Base-by-base conservation (phyloP, 1,140 invertebrate genomes). In the Rhopalosiphum maidis region DNA sequence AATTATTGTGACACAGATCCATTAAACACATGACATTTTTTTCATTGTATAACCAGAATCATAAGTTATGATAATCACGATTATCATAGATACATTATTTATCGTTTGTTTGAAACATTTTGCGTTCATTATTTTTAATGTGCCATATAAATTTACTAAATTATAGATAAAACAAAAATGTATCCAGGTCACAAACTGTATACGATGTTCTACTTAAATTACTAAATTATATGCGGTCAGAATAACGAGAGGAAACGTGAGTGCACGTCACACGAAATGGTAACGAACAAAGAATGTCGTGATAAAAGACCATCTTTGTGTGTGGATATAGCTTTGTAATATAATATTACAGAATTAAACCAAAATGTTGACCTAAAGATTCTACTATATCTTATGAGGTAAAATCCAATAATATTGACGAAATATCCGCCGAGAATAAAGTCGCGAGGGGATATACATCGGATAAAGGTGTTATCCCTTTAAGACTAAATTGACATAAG, bases 151-250 rank as follows among this genome's bases (percentile, higher is more conserved):
- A n/a, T 77, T 15, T 21, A 77, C 30, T 18, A 77, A n/a, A 77
- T 77, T 77, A 41, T 41, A 77, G 30, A 23, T 83, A 37, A 83
- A 37, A 83, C 35, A 7, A 83, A 83, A 83, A 83, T 83, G 6
- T 22, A 37, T 9, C 21, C 21, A 77, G 15, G 68, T 22, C 77
- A 83, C 77, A 83, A 23, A 83, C 5, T 23, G 22, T 83, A 23
- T 23, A 83, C 35, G 77, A 37, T 77, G 60, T 83, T 83, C 35
- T 83, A 37, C 77, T 83, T 83, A 83, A 83, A 83, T 83, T 83
- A 83, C 77, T 37, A 83, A 83, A 83, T 83, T 23, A 83, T 7
- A 83, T 83, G n/a, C 35, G 77, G n/a, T 37, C 77, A 83, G 77
- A 83, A 37, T 37, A 83, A 83, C 35, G n/a, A 83, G 77, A 37